Base-by-base conservation (phyloP, 35 echinoderm and acorn worm species). In the Ophioderma brevispina region DNA sequence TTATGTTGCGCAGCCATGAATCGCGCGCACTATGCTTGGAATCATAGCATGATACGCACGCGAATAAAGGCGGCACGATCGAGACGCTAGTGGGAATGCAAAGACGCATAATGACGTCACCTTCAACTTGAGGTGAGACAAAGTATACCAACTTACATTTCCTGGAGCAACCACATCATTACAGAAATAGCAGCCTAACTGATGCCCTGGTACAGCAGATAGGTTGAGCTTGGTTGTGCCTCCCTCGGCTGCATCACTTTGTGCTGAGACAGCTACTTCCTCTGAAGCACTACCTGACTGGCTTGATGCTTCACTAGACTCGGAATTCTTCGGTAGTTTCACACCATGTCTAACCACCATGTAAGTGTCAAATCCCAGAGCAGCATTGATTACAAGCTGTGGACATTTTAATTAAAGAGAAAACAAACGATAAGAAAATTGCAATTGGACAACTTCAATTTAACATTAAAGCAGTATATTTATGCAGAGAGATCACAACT, bases 91-190 rank as follows among this genome's bases (percentile, higher is more conserved):
- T n/a, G n/a, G n/a, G n/a, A n/a, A n/a, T n/a, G n/a, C n/a, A n/a
- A n/a, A n/a, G n/a, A n/a, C n/a, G n/a, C n/a, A n/a, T n/a, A n/a
- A n/a, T n/a, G n/a, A n/a, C n/a, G n/a, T n/a, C n/a, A n/a, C n/a
- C n/a, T n/a, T n/a, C n/a, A n/a, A n/a, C n/a, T n/a, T n/a, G n/a
- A n/a, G n/a, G n/a, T n/a, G n/a, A n/a, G n/a, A n/a, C n/a, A 21
- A 82, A 25, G 25, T 43, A 40, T 38, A 41, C 17, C 81, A 55
- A 95, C 97, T 95, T 64, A 99, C 97, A 91, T 99, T 82, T 18
- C 97, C 97, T 50, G 97, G 97, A 0, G 97, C 97, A 0, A 99
- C 97, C 0, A 99, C 97, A 91, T 99, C 97, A 79, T 99, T 99
- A 79, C 97, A 99, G 75, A 99, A 99, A 49, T 99, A 99, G 55